phyloP scores from a whole-genome alignment of 2,797 vertebrate species.

The Mormyrops attenuatus region DNA sequence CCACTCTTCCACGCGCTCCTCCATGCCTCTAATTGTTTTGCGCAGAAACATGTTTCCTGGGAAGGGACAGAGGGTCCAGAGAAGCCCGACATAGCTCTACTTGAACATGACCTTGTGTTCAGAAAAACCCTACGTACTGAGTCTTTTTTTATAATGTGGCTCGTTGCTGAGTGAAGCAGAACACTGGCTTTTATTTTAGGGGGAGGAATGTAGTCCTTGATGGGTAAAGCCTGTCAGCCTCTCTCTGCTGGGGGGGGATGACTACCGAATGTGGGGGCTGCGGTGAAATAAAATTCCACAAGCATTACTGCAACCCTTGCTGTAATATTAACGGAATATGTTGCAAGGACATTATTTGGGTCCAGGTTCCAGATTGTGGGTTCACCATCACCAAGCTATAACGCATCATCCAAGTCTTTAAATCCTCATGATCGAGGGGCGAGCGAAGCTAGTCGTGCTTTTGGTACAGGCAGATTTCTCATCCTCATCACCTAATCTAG shows the following conservation, averaged over 20 bases:
- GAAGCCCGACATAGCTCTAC: background rate
- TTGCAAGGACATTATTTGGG: background rate
- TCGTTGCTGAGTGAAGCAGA: constrained; percentile 46
- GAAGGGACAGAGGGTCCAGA: constrained; percentile 13
- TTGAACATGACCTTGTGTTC: constrained; percentile 20
- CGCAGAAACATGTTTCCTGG: constrained; percentile 40
- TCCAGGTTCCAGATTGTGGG: background rate
- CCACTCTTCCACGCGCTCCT: constrained; percentile 28
- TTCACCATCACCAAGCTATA: background rate
- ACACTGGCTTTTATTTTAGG: constrained; percentile 40
- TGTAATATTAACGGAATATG: background rate
- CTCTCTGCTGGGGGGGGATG: constrained; percentile 19
- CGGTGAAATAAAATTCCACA: background rate
- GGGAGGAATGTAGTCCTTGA: constrained; percentile 29
- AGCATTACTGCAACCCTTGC: background rate
- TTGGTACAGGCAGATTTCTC: background rate
- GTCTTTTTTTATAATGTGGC: constrained; percentile 25
- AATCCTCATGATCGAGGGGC: background rate
- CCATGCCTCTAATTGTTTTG: constrained; percentile 31
- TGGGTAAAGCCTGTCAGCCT: constrained; percentile 22
- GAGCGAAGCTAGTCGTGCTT: background rate
- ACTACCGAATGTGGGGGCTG: constrained; percentile 21
- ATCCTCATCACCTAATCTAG: background rate
- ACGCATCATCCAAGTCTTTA: background rate
- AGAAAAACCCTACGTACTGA: background rate